A percentile compares a stretch with the other conserved stretches of the same genome.
Conservation (phyloP, 2,888 invertebrate genomes). For the Parnassius glacialis region DNA sequence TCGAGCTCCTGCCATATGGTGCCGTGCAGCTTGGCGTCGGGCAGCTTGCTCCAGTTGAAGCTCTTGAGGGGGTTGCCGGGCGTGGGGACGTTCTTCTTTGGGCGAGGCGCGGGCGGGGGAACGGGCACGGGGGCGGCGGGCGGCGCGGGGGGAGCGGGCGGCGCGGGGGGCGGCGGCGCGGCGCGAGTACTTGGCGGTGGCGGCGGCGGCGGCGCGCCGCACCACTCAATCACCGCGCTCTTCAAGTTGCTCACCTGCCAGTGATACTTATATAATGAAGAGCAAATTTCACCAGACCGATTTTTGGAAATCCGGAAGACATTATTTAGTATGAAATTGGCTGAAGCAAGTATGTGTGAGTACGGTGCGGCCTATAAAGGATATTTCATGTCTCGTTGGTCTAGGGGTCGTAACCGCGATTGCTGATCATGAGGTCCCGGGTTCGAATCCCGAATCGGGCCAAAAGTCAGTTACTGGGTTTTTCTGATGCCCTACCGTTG, state of each 20-base stretch:
- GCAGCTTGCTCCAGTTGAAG: conserved; percentile 98
- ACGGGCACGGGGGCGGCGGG: conserved; percentile 77
- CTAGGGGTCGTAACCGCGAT: no score
- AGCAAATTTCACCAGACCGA: neutral
- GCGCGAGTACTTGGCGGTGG: conserved; percentile 58
- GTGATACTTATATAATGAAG: neutral
- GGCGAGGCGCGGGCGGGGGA: conserved; percentile 80
- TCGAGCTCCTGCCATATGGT: conserved; percentile 98
- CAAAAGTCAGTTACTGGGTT: no score
- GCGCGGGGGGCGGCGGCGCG: conserved; percentile 78
- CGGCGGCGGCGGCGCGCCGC: conserved; percentile 71
- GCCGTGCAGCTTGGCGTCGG: conserved; percentile 93
- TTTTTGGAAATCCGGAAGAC: no score
- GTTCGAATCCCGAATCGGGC: no score
- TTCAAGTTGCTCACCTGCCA: conserved; percentile 73
- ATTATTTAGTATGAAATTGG: no score
- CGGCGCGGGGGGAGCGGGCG: conserved; percentile 81
- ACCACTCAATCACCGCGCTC: conserved; percentile 67
- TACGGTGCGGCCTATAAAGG: no score
- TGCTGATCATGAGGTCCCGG: no score
- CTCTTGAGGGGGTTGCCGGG: conserved; percentile 96
- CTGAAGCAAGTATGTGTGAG: no score
- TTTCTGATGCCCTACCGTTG: no score
- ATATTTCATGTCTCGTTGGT: no score
- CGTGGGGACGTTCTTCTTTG: conserved; percentile 94